Conservation (phyloP, 1,140 invertebrate species). For the Linepithema humile region DNA sequence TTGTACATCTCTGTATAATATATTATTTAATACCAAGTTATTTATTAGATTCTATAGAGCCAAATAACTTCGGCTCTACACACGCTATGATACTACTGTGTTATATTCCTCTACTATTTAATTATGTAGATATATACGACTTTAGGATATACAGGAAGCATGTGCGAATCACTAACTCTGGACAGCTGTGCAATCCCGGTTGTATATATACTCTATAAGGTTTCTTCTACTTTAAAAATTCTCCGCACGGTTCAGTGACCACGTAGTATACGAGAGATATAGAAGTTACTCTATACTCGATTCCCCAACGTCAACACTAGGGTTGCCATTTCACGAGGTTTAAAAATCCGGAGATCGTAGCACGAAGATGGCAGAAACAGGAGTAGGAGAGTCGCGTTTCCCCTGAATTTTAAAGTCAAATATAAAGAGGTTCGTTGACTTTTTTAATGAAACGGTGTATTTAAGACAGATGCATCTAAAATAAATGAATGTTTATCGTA, state of each 20-base stretch:
- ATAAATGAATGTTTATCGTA: not conserved
- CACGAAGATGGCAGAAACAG: not conserved
- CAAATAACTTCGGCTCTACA: not conserved
- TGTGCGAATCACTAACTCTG: slow-evolving; percentile 9
- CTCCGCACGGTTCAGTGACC: slow-evolving; percentile 50
- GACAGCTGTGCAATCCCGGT: not conserved
- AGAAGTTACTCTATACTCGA: slow-evolving; percentile 51
- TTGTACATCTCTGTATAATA: too few species aligned
- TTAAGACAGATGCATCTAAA: not conserved
- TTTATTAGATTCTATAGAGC: not conserved
- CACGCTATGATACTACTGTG: not conserved
- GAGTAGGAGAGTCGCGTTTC: not conserved
- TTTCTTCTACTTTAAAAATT: slow-evolving; percentile 56
- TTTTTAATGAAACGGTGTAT: too few species aligned
- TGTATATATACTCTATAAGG: slow-evolving; percentile 10
- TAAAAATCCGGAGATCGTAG: slow-evolving; percentile 42
- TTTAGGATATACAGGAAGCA: slow-evolving; percentile 1
- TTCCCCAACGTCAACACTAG: slow-evolving; percentile 44
- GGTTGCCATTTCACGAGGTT: slow-evolving; percentile 42
- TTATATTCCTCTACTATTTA: not conserved
- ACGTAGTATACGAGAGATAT: slow-evolving; percentile 38
- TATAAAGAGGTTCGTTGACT: slow-evolving; percentile 1
- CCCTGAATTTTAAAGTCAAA: slow-evolving; percentile 12
- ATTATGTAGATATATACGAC: slow-evolving; percentile 10
- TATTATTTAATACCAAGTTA: not conserved